A percentile compares a stretch with the other conserved stretches of the same genome.
Conservation (phyloP, 2,797 vertebrate species). For the Acestrorhynchus altus region DNA sequence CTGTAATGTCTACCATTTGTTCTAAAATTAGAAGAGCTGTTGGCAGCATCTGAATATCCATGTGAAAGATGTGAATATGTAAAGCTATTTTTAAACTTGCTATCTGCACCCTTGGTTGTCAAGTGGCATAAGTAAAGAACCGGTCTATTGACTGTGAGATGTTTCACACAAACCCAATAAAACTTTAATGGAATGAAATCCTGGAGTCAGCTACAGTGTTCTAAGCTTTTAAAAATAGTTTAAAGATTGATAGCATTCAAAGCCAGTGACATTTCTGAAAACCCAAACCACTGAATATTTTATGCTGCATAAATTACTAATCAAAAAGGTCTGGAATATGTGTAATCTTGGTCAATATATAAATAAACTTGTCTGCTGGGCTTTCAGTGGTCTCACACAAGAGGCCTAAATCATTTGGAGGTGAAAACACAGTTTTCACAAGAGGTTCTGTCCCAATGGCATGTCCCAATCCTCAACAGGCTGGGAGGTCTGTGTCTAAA, state of each 20-base stretch:
- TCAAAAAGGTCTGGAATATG: conserved; percentile 35
- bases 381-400: conserved; percentile 8
- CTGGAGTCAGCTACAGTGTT: conserved; percentile 10
- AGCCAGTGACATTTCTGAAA: conserved; percentile 44
- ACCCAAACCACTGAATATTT: conserved; percentile 47
- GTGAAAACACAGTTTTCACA: conserved; percentile 37
- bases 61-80: conserved; percentile 16
- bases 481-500: conserved; percentile 40
- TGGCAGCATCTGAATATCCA: conserved; percentile 12
- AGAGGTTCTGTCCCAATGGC: conserved; percentile 16
- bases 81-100: conserved; percentile 31
- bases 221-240: conserved; percentile 43
- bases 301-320: conserved; percentile 51
- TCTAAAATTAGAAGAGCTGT: conserved; percentile 26
- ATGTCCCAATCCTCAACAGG: conserved; percentile 11
- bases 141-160: conserved; percentile 14
- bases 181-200: conserved; percentile 39
- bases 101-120: neutral
- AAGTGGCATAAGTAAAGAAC: conserved; percentile 2
- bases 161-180: conserved; percentile 26
- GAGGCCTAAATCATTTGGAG: conserved; percentile 43
- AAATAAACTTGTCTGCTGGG: conserved; percentile 40
- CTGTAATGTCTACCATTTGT: neutral
- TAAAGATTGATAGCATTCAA: conserved; percentile 33
- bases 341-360: conserved; percentile 29